Evolutionary conservation across 92 coral and sea anemone species (phyloP).

Genomic region (Phymanthus crucifer): DNA sequence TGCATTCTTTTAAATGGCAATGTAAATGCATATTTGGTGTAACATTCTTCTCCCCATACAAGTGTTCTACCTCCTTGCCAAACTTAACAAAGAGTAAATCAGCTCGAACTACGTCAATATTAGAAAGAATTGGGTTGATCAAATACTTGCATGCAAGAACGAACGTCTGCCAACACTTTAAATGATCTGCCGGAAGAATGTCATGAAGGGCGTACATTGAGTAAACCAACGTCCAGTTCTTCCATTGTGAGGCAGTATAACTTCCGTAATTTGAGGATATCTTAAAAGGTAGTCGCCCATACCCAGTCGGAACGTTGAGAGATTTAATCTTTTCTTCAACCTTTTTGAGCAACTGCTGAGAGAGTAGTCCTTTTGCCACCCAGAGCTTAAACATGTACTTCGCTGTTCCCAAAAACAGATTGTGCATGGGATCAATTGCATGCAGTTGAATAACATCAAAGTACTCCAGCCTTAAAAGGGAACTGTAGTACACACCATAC

Average conservation of each 20-base stretch:
- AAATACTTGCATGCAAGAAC: slow-evolving; percentile 55
- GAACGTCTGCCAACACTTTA: slow-evolving; percentile 42
- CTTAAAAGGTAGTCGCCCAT: slow-evolving; percentile 30
- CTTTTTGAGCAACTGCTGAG: slow-evolving; percentile 13
- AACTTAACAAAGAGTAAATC: slow-evolving; percentile 54
- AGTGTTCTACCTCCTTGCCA: slow-evolving; percentile 26
- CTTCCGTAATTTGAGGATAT: slow-evolving; percentile 33
- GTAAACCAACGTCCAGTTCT: slow-evolving; percentile 49
- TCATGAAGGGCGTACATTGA: slow-evolving; percentile 1
- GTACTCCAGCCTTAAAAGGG: slow-evolving; percentile 30
- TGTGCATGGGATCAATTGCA: slow-evolving; percentile 45
- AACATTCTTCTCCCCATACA: slow-evolving; percentile 42
- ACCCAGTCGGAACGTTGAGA: slow-evolving; percentile 32
- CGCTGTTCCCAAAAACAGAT: slow-evolving; percentile 40
- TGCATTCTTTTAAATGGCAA: slow-evolving; percentile 39
- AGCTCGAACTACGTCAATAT: slow-evolving; percentile 39
- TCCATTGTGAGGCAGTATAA: slow-evolving; percentile 53
- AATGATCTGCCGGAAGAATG: background rate
- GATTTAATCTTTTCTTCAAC: slow-evolving; percentile 36
- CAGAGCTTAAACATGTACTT: slow-evolving; percentile 45
- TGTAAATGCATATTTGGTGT: slow-evolving; percentile 62
- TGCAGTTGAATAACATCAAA: slow-evolving; percentile 26
- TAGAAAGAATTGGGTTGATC: slow-evolving; percentile 38
- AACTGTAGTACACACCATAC: slow-evolving; percentile 38
- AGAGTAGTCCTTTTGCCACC: slow-evolving; percentile 25